Evolutionary conservation across 2,797 vertebrate genomes (phyloP).

Genomic region (Sorex maritimensis): DNA sequence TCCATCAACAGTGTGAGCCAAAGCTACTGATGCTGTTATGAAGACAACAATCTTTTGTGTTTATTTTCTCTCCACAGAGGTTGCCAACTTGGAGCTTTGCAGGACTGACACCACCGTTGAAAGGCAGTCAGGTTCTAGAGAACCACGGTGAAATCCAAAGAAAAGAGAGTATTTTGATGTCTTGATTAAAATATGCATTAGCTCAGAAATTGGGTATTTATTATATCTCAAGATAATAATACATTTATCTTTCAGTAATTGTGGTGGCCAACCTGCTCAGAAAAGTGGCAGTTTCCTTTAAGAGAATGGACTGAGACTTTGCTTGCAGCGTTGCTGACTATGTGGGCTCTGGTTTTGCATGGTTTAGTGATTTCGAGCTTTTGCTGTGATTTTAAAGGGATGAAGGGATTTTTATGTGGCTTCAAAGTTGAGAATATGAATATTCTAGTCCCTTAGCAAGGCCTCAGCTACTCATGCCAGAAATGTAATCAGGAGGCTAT

Average conservation of each 20-base stretch:
- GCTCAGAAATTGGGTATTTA: conserved; percentile 40
- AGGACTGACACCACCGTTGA: conserved; percentile 5
- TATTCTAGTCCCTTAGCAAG: background rate
- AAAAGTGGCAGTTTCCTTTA: background rate
- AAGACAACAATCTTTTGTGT: background rate
- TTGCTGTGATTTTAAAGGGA: background rate
- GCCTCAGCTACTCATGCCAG: background rate
- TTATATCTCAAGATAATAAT: conserved; percentile 66
- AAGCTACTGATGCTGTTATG: conserved; percentile 48
- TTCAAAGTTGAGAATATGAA: background rate
- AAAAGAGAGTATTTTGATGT: conserved; percentile 43
- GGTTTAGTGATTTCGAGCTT: background rate
- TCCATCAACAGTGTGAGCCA: conserved; percentile 59
- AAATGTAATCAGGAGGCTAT: background rate
- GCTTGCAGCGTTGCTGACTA: background rate
- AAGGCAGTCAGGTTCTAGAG: background rate
- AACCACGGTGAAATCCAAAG: background rate
- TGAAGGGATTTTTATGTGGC: background rate
- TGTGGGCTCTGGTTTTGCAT: background rate
- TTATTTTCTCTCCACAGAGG: conserved; percentile 45
- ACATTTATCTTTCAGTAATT: conserved; percentile 22
- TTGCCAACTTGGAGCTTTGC: conserved; percentile 15
- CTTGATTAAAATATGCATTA: conserved; percentile 48
- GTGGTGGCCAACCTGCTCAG: conserved; percentile 21
- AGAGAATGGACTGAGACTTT: background rate